A percentile compares a stretch with the other conserved stretches of the same genome.
Conservation (phyloP, 2,888 invertebrate genomes). For the Muschampia plurimacula region DNA sequence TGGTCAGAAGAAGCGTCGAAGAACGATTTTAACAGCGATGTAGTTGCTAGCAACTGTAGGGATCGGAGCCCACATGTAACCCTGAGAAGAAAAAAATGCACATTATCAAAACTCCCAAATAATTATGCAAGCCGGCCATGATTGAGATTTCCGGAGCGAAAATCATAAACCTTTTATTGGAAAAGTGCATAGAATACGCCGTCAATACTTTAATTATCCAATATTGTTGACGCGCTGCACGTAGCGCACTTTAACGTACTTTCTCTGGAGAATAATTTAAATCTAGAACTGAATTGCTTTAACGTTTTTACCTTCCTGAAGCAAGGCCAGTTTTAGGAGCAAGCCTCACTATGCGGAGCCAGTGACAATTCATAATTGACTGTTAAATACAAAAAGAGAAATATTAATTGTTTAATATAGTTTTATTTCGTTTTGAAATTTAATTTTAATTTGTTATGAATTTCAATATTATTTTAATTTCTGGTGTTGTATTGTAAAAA, state of each 20-base stretch:
- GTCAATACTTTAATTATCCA: constrained; percentile 6
- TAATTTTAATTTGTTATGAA: no score
- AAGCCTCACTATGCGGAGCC: background rate
- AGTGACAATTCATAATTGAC: background rate
- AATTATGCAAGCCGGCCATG: background rate
- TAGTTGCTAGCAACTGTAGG: no score
- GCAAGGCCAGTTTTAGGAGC: constrained; percentile 1
- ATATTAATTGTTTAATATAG: no score
- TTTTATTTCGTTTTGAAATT: no score
- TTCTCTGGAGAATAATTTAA: constrained; percentile 1
- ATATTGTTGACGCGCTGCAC: background rate
- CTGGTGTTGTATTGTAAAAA: no score
- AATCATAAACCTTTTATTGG: background rate
- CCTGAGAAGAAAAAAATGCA: no score
- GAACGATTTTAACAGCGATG: no score
- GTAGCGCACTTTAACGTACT: background rate
- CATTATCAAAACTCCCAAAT: no score
- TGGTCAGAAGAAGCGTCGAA: no score
- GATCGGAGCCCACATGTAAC: no score
- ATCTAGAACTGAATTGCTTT: background rate
- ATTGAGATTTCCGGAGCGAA: background rate
- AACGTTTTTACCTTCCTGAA: constrained; percentile 5
- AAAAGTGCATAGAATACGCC: background rate
- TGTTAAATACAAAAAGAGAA: no score
- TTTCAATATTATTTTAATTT: no score